Percentiles rank a stretch among this genome's conserved stretches.
These are phyloP conservation scores for Drosophila mayri DNA, from an alignment of 1,140 invertebrate genomes.

Conservation along the genomic window DNA sequence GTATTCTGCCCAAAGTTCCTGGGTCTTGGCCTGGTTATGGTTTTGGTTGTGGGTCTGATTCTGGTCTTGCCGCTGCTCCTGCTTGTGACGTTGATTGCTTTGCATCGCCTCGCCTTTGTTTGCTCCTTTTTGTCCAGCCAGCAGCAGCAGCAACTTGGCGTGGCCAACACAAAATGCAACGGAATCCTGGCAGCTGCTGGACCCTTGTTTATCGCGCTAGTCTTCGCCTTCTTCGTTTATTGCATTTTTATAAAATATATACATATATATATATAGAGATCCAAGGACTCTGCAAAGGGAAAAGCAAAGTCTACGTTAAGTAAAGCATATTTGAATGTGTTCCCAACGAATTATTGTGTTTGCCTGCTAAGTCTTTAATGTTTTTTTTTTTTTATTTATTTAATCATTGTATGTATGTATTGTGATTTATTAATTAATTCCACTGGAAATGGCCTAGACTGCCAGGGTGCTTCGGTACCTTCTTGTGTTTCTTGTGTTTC, in stretches of 20 bases:
- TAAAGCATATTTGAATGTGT: constrained; percentile 72
- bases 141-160: constrained; percentile 11
- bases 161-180: constrained; percentile 25
- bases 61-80: constrained; percentile 53
- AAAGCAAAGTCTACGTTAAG: constrained; percentile 42
- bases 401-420: background rate
- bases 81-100: constrained; percentile 78
- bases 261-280: background rate
- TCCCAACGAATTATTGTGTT: constrained; percentile 27
- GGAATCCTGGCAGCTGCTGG: constrained; percentile 20
- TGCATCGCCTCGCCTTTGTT: constrained; percentile 72
- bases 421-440: background rate
- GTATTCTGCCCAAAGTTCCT: constrained; percentile 9
- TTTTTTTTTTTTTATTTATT: background rate
- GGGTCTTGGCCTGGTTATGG: constrained; percentile 21
- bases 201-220: constrained; percentile 34
- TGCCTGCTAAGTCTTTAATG: background rate
- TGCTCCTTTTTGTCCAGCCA: constrained; percentile 31
- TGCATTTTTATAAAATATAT: constrained; percentile 33
- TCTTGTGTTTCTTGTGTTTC: background rate
- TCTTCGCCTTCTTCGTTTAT: constrained; percentile 17
- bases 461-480: background rate
- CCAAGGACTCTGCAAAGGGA: constrained; percentile 19
- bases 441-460: background rate
- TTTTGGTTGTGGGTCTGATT: constrained; percentile 29